These are phyloP conservation scores for Schizopygopsis pylzovi DNA, from an alignment of 2,797 vertebrate species.

Conservation along the genomic window DNA sequence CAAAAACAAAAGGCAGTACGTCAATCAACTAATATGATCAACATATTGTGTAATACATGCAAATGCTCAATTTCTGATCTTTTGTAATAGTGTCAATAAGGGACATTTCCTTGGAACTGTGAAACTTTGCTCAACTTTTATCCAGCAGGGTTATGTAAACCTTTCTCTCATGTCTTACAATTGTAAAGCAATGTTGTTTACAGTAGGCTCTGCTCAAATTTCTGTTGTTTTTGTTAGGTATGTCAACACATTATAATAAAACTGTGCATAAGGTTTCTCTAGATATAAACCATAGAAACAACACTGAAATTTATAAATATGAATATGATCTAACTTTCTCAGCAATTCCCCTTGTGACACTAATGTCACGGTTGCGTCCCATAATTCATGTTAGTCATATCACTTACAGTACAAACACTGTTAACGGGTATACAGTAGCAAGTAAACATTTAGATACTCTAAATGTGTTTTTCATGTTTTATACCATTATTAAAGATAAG, in stretches of 20 bases:
- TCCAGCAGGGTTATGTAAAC: neutral
- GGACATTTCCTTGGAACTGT: neutral
- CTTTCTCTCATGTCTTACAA: no score
- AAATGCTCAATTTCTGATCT: neutral
- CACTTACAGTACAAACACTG: neutral
- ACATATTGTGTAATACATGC: neutral
- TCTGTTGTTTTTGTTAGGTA: neutral
- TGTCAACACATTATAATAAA: conserved; percentile 1
- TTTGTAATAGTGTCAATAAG: neutral
- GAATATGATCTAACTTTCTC: neutral
- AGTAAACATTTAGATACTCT: neutral
- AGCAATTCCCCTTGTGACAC: neutral
- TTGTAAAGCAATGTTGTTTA: neutral
- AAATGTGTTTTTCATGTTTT: neutral
- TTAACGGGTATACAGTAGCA: neutral
- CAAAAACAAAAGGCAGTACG: conserved; percentile 63
- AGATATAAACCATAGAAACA: neutral
- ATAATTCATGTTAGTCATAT: neutral
- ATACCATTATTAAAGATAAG: neutral
- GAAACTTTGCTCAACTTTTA: neutral
- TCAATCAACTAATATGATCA: neutral
- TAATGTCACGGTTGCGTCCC: neutral
- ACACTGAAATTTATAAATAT: neutral
- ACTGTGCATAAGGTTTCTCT: neutral
- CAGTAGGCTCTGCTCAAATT: neutral